Conservation (phyloP, 2,113 vertebrate genomes). For the Brachypteracias leptosomus region DNA sequence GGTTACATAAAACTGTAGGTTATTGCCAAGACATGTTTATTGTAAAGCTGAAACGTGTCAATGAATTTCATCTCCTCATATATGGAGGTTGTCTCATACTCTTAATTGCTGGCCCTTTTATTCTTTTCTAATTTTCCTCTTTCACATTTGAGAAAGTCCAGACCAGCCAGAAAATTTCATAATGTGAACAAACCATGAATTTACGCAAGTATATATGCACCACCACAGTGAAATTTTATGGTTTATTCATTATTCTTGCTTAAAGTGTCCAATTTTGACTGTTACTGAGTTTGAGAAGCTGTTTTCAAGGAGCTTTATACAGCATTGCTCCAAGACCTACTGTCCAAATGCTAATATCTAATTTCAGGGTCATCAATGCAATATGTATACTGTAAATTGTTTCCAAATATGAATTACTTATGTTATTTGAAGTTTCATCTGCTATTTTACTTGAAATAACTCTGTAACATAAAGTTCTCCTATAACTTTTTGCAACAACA, state of each 20-base stretch:
- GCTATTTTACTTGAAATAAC: background rate
- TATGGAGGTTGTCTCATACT: background rate
- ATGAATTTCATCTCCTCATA: background rate
- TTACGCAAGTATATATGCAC: background rate
- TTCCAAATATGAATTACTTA: background rate
- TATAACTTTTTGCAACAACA: background rate
- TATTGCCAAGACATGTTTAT: background rate
- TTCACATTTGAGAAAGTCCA: background rate
- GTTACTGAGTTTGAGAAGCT: background rate
- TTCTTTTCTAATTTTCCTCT: background rate
- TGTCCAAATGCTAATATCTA: background rate
- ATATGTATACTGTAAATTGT: background rate
- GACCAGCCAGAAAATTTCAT: background rate
- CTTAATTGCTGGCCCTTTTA: background rate
- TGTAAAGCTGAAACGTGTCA: accelerated
- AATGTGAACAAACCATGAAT: accelerated
- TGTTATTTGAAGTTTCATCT: background rate
- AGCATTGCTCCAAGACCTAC: background rate
- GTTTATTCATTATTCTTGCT: background rate
- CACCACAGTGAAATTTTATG: background rate
- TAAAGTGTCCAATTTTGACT: background rate
- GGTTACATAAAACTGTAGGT: background rate
- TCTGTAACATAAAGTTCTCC: background rate
- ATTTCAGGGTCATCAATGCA: background rate
- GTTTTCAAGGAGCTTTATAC: background rate